A percentile compares a stretch with the other conserved stretches of the same genome.
Evolutionary conservation across 2,113 vertebrate genomes (phyloP).

Genomic region (Xerus inauris): DNA sequence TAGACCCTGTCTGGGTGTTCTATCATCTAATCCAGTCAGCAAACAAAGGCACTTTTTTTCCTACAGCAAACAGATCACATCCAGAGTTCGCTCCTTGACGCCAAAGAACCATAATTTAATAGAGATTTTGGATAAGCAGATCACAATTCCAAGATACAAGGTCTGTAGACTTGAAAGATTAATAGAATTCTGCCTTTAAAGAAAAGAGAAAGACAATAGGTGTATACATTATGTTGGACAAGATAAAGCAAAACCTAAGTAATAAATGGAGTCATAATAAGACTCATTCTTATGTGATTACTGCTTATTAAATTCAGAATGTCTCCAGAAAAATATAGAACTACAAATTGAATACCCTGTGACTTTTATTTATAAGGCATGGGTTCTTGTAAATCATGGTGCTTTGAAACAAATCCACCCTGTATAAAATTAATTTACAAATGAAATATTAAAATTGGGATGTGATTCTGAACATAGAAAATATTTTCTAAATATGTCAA

Average conservation of each 20-base stretch:
- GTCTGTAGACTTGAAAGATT: not conserved
- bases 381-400: not conserved
- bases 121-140: not conserved
- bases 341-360: not conserved
- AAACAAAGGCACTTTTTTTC: not conserved
- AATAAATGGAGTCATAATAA: not conserved
- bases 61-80: not conserved
- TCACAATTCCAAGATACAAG: not conserved
- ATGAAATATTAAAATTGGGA: not conserved
- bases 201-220: not conserved
- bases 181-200: not conserved
- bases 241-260: not conserved
- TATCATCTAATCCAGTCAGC: not conserved
- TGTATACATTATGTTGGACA: not conserved
- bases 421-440: not conserved
- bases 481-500: not conserved
- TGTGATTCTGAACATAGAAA: not conserved
- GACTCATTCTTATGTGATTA: not conserved
- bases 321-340: slow-evolving; percentile 11
- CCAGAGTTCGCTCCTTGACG: not conserved
- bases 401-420: not conserved
- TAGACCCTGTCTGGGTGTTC: not conserved
- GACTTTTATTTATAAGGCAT: not conserved
- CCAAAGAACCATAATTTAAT: not conserved
- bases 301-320: not conserved